Conservation (phyloP, 2,888 invertebrate genomes). For the Cataglyphis altisquamis region DNA sequence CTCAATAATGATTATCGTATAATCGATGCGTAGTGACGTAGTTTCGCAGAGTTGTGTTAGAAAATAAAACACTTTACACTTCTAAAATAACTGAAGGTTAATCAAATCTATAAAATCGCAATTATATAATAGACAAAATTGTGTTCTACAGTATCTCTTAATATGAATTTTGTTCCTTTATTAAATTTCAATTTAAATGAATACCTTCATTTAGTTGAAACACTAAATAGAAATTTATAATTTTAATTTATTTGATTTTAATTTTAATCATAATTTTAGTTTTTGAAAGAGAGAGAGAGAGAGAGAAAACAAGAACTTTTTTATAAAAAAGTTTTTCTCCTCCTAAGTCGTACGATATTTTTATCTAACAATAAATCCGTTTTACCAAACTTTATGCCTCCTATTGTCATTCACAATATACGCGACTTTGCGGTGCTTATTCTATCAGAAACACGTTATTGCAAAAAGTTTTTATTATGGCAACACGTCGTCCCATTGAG, state of each 20-base stretch:
- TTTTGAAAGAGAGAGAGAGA: neutral
- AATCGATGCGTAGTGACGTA: conserved; percentile 29
- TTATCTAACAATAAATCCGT: neutral
- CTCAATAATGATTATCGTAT: conserved; percentile 28
- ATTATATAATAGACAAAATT: neutral
- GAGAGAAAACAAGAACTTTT: neutral
- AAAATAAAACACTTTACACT: neutral
- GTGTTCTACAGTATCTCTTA: neutral
- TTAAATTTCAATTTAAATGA: too few species aligned
- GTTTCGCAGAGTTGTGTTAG: neutral
- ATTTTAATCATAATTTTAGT: neutral
- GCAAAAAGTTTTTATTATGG: conserved; percentile 45
- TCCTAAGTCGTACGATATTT: neutral
- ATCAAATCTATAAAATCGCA: neutral
- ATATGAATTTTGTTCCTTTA: neutral
- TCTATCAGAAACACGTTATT: conserved; percentile 16
- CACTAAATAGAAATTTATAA: neutral
- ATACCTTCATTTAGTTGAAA: too few species aligned
- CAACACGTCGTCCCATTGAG: conserved; percentile 45
- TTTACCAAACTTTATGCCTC: neutral
- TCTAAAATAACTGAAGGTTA: conserved; percentile 2
- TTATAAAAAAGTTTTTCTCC: neutral
- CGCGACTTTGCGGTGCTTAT: conserved; percentile 3
- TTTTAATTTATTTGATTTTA: neutral
- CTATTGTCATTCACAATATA: conserved; percentile 1